Conservation (phyloP, 1,140 invertebrate genomes). For the Apis mellifera region Amel_HAv3.1 CM009933.2:5281501-5282000, state of each 20-base stretch:
- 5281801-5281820: constrained; percentile 90
- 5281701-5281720: not conserved
- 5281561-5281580: constrained; percentile 77
- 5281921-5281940: constrained; percentile 40
- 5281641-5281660: constrained; percentile 11
- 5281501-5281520: constrained; percentile 84
- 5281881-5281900: constrained; percentile 91
- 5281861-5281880: constrained; percentile 92
- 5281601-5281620: constrained; percentile 79
- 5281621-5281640: constrained; percentile 81
- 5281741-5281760: constrained; percentile 91
- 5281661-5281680: not conserved
- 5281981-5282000: not conserved
- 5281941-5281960: not conserved
- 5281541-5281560: constrained; percentile 80
- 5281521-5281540: constrained; percentile 82
- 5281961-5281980: not conserved
- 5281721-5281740: constrained; percentile 76
- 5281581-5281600: constrained; percentile 73
- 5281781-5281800: constrained; percentile 91
- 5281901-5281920: constrained; percentile 91
- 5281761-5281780: constrained; percentile 90
- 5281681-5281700: not conserved
- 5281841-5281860: constrained; percentile 98
- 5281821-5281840: constrained; percentile 97